These are phyloP conservation scores for Heterotilapia buettikoferi DNA, from an alignment of 2,113 vertebrate species.

Conservation along the genomic window DNA sequence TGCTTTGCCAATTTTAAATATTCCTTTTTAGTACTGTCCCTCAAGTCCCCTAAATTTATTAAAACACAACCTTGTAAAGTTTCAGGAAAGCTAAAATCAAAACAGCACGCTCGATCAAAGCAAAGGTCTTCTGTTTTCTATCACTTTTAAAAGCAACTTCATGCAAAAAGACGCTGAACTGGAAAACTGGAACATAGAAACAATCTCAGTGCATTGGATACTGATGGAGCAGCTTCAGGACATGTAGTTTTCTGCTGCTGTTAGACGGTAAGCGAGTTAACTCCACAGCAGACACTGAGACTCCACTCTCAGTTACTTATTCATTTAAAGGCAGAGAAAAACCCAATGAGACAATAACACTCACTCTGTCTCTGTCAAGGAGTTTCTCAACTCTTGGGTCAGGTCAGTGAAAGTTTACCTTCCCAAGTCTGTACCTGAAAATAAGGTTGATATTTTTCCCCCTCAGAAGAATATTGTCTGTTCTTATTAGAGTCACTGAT, in stretches of 20 bases:
- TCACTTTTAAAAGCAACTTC: not conserved
- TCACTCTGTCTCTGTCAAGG: conserved; percentile 5
- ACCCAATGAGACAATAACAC: conserved; percentile 10
- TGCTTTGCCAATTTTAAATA: not conserved
- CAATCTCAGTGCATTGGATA: not conserved
- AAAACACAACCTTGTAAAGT: not conserved
- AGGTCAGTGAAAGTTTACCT: conserved; percentile 46
- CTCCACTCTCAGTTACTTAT: conserved; percentile 7
- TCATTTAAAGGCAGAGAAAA: not conserved
- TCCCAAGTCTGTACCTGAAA: conserved; percentile 24
- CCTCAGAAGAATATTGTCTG: conserved; percentile 49
- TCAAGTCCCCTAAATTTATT: not conserved
- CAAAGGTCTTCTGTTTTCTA: not conserved
- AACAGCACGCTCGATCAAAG: not conserved
- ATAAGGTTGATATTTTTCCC: conserved; percentile 35
- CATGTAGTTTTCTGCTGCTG: not conserved
- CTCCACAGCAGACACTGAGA: not conserved
- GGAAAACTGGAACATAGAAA: not conserved
- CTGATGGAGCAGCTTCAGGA: not conserved
- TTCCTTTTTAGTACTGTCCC: not conserved
- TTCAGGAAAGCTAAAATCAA: not conserved
- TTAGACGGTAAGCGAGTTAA: conserved; percentile 5
- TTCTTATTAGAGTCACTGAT: conserved; percentile 59
- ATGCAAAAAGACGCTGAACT: not conserved
- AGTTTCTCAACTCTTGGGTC: conserved; percentile 22